phyloP scores from a whole-genome alignment of 2,113 vertebrate species.

The Paramormyrops kingsleyae region DNA sequence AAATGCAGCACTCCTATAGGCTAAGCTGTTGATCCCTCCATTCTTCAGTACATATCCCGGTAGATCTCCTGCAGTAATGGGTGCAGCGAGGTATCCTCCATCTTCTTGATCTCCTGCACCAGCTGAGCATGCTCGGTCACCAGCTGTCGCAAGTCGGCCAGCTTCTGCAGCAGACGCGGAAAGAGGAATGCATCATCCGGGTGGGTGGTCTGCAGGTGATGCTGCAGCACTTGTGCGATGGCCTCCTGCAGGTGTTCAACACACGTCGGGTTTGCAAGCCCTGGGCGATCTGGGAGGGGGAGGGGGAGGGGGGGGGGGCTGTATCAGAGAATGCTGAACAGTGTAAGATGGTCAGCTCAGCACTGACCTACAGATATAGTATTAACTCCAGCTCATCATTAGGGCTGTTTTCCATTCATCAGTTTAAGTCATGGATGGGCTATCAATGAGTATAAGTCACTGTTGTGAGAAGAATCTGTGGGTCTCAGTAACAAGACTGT shows the following conservation, averaged over 20 bases:
- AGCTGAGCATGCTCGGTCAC: conserved; percentile 94
- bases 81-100: conserved; percentile 88
- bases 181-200: conserved; percentile 86
- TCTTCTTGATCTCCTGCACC: conserved; percentile 95
- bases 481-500: not conserved
- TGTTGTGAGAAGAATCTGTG: not conserved
- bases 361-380: not conserved
- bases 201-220: conserved; percentile 84
- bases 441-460: not conserved
- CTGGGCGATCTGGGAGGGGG: conserved; percentile 78
- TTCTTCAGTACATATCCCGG: conserved; percentile 72
- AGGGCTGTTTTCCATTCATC: not conserved
- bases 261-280: conserved; percentile 79
- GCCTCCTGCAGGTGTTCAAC: conserved; percentile 93
- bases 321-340: not conserved
- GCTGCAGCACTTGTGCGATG: conserved; percentile 83
- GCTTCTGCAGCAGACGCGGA: conserved; percentile 90
- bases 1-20: not conserved
- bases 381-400: not conserved
- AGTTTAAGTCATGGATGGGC: not conserved
- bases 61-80: conserved; percentile 96
- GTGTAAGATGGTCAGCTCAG: not conserved
- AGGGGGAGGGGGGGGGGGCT: conserved; percentile 6
- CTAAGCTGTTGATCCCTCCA: not conserved
- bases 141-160: conserved; percentile 88